Evolutionary conservation across 2,797 vertebrate species (phyloP), one percentile per base, ranked within the genome.

Genomic region (Staurois parvus): DNA sequence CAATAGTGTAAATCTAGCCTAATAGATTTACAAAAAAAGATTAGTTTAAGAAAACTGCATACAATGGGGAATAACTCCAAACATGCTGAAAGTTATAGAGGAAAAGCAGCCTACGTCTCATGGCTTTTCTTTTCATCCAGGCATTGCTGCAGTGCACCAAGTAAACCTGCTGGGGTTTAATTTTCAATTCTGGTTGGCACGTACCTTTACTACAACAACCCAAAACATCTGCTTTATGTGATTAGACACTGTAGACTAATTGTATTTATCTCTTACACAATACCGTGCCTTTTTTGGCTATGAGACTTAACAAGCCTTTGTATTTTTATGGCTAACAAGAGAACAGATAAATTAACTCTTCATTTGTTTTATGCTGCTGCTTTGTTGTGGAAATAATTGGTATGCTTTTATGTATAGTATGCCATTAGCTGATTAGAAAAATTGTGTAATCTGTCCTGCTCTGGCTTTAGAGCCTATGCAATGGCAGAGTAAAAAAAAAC

Each of bases 191-290:
- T 62, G 59, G 24, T 6, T 62, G 10, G 40, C 40, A 42, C 59
- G 8, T n/a, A 66, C 62, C 62, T 66, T 66, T 28, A 10, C 62
- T 26, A 28, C 12, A 68, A 76, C 70, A 59, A 66, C 19, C 84
- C 32, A 2, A 40, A 80, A 85, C 84, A 85, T 85, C 77, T 85
- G 84, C 70, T 85, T 85, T 42, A 28, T 81, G 62, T 81, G 72
- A 85, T 85, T 85, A 81, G 78, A 75, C 72, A 59, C 48, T 75
- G 76, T 72, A 45, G 52, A 78, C 42, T 72, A 70, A 84, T 84
- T 84, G 69, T 59, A n/a, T 83, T 85, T 68, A 68, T 68, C 42
- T 69, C 70, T 5, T 28, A 69, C 29, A 75, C 72, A 68, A 81
- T 76, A 8, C 67, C 29, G 8, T 30, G 30, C 70, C 52, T 45